Evolutionary conservation across 2,797 vertebrate genomes (phyloP), one percentile per base, ranked within the genome.

Genomic region (Caiman crocodilus): DNA sequence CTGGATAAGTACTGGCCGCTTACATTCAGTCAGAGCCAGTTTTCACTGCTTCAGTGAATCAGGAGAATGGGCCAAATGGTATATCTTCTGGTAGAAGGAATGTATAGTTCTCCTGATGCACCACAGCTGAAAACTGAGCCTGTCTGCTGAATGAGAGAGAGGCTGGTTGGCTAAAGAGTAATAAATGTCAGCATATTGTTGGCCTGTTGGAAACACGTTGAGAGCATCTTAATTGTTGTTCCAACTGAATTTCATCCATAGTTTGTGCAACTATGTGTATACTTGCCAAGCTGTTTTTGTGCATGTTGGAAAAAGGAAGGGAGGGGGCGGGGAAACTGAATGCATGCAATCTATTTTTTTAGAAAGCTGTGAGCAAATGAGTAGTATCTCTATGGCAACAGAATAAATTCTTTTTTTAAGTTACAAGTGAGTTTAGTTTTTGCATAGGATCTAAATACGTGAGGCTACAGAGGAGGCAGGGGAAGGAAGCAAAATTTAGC

Each of bases 321-420:
- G 58, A 63, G 16, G 28, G 90, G 90, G 74, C 30, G 50, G 91
- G 92, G 94, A 89, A 92, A 93, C 7, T 0, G 13, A 92, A 87
- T 92, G 97, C 98, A 98, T 98, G 98, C 93, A 63, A 75, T 92
- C 82, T 50, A 59, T 56, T 59, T 67, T 91, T 71, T 87, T 25
- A 23, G 25, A 91, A 90, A 63, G 94, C 85, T 93, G 91, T 96
- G 84, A 95, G 87, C 96, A 96, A 97, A 96, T 90, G 97, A 98
- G 98, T 98, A 98, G 98, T 98, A 98, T 98, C 97, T 98, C 98
- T 98, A 97, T 95, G 98, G 98, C 98, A 98, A 98, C 96, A 98
- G 96, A 96, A 90, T 84, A 64, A 95, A 87, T 90, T 92, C 56
- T 86, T 77, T 76, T 88, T 88, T 1, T 88, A 87, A 79, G 65